Evolutionary conservation across 2,888 invertebrate species (phyloP), one percentile per base, ranked within the genome.

Genomic region (Chrysodeixis includens): DNA sequence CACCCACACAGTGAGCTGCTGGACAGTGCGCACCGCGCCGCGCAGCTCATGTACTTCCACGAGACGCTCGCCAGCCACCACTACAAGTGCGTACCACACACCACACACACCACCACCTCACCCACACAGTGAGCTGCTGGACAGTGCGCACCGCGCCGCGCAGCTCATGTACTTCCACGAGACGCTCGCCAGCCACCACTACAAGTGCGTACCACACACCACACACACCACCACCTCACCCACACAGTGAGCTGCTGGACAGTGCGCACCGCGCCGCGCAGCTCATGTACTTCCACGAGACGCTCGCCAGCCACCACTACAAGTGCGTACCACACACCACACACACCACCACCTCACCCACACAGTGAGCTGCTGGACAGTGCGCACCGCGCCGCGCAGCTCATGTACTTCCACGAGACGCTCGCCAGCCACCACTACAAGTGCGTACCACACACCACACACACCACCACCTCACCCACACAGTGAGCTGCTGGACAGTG

Each of bases 111-210:
- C 20, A 52, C 26, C 40, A 6, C 40, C n/a, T 7, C 5, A 40
- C 40, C n/a, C n/a, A n/a, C 97, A 97, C 85, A 97, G 97, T 90
- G 96, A 96, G 87, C 91, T 95, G 83, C 91, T 95, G 56, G 96
- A 96, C 85, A 90, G 94, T 69, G 89, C 96, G 56, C 96, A 96
- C 74, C 97, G 92, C 77, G 91, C 92, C 71, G 98, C 98, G 35
- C 98, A 98, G 92, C 96, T 99, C 80, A 98, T 99, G 97, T 98
- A 98, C 93, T 98, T 98, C 94, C 97, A 98, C 89, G 99, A 99
- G 94, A 96, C 98, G 57, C 96, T 99, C 75, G 97, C 97, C 85
- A 98, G 98, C 65, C 97, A 96, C 69, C 98, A 98, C 86, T 99
- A 99, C 95, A 97, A 96, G 98, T 98, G 85, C 85, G 85, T 78